A percentile compares a stretch with the other conserved stretches of the same genome.
Evolutionary conservation across 2,113 vertebrate species (phyloP).

Genomic region (Glaucidium brasilianum): DNA sequence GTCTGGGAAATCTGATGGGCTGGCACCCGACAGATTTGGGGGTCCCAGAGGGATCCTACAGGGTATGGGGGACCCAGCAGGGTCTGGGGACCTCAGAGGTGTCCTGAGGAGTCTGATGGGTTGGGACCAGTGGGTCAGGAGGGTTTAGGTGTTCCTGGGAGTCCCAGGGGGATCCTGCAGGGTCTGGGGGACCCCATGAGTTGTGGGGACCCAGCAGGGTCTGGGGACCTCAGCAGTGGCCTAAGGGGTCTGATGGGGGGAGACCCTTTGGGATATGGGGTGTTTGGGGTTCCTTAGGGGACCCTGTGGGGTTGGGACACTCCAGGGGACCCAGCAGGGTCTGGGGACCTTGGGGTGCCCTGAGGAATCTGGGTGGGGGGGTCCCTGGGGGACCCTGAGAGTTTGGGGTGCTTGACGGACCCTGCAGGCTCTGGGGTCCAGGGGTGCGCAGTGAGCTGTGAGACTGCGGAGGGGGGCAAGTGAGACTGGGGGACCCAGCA

Average conservation of each 20-base stretch:
- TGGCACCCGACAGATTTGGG: not conserved
- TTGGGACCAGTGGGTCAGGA: not conserved
- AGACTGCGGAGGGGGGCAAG: fast-evolving
- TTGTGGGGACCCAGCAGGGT: not conserved
- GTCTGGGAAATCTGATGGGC: not conserved
- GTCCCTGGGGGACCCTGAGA: not conserved
- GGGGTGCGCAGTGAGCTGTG: not conserved
- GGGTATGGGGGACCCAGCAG: not conserved
- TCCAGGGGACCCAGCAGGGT: not conserved
- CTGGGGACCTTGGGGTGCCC: not conserved
- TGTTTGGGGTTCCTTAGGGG: not conserved
- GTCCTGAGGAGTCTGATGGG: not conserved
- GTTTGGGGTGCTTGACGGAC: not conserved
- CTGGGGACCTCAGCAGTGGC: not conserved
- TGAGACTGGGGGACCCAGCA: not conserved
- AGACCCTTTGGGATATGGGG: not conserved
- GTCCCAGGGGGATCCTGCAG: not conserved
- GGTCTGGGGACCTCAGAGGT: not conserved
- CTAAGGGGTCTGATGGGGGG: no score
- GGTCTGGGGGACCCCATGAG: not conserved
- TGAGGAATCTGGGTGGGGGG: not conserved
- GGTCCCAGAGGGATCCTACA: not conserved
- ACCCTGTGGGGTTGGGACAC: not conserved
- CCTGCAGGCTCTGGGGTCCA: not conserved
- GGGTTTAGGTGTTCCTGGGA: not conserved